A percentile compares a stretch with the other conserved stretches of the same genome.
Evolutionary conservation across 2,113 vertebrate genomes (phyloP).

Genomic region (Pardalotus punctatus): DNA sequence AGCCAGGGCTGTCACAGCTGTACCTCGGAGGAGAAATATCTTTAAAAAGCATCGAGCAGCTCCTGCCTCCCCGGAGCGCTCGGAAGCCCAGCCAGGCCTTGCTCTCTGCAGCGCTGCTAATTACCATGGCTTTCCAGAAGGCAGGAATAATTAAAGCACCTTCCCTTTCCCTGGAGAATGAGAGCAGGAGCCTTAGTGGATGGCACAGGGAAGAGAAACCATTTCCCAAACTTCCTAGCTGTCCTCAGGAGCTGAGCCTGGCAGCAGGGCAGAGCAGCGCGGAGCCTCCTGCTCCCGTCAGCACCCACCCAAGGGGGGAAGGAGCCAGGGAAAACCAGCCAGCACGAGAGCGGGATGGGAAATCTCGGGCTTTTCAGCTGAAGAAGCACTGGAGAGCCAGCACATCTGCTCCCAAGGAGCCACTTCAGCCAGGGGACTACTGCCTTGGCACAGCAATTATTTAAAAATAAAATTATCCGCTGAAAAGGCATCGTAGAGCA

Average conservation of each 20-base stretch:
- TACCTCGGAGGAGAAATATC: neutral
- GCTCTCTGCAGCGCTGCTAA: neutral
- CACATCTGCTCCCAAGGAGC: neutral
- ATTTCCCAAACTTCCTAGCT: neutral
- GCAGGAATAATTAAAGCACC: conserved; percentile 41
- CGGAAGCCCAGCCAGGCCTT: neutral
- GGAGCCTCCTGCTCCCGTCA: neutral
- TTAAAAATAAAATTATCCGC: neutral
- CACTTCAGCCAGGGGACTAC: neutral
- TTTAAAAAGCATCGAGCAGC: neutral
- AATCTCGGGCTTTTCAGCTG: neutral
- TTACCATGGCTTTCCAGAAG: neutral
- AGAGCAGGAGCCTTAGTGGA: neutral
- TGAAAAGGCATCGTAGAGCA: rapidly evolving
- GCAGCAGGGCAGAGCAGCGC: neutral
- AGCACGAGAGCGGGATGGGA: neutral
- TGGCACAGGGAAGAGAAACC: neutral
- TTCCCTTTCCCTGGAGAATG: neutral
- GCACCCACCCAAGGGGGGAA: neutral
- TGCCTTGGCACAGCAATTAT: neutral
- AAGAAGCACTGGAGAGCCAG: neutral
- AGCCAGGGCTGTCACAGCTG: neutral
- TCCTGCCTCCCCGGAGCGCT: neutral
- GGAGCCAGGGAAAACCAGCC: neutral
- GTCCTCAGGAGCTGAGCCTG: neutral